Conservation (phyloP, 1,140 invertebrate genomes). For the Caerostris darwini region DNA sequence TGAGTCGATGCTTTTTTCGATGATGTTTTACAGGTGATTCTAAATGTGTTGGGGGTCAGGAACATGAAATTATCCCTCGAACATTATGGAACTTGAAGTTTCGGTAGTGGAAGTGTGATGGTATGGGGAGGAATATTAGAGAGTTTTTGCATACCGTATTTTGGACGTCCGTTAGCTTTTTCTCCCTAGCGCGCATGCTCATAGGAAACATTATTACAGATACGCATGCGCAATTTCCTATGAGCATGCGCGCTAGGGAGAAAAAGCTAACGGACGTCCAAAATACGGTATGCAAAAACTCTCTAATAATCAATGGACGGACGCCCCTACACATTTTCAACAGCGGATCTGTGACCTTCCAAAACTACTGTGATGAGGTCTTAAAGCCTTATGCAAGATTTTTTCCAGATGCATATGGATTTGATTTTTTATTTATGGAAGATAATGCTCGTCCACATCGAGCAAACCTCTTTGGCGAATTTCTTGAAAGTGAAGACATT, state of each 20-base stretch:
- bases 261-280: too few relatives aligned
- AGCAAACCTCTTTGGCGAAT: background rate
- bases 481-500: background rate
- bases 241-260: too few relatives aligned
- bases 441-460: background rate
- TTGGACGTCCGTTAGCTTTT: too few relatives aligned
- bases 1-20: background rate
- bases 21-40: background rate
- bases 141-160: too few relatives aligned
- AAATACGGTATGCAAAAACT: too few relatives aligned
- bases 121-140: background rate
- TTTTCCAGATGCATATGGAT: background rate
- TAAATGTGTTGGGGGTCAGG: background rate
- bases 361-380: background rate
- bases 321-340: background rate
- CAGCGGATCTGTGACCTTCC: background rate
- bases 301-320: background rate
- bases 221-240: too few relatives aligned
- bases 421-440: background rate
- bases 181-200: too few relatives aligned
- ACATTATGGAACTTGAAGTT: background rate
- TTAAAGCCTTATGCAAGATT: background rate
- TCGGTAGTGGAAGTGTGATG: background rate
- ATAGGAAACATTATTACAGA: too few relatives aligned
- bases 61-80: background rate